A percentile compares a stretch with the other conserved stretches of the same genome.
These are phyloP conservation scores for Spicauda simplicius DNA, from an alignment of 2,888 invertebrate species.

Conservation along the genomic window DNA sequence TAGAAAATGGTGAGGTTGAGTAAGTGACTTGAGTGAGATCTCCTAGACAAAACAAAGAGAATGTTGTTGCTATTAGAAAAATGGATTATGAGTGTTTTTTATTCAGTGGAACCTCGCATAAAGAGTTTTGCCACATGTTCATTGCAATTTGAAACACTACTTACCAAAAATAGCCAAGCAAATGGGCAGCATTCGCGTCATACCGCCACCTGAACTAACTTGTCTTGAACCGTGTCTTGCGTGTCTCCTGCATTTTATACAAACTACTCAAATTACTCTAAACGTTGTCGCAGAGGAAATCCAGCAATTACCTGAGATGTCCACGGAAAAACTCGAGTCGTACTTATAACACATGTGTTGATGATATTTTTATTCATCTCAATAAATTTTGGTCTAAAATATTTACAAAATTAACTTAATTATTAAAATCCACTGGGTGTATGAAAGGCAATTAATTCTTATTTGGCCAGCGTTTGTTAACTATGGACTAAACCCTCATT, in stretches of 20 bases:
- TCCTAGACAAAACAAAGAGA: no score
- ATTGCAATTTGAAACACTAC: slow-evolving; percentile 38
- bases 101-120: neutral
- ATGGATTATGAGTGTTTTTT: no score
- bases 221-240: slow-evolving; percentile 56
- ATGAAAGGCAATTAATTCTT: no score
- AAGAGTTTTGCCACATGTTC: neutral
- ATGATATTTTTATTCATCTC: neutral
- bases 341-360: slow-evolving; percentile 1
- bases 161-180: slow-evolving; percentile 63
- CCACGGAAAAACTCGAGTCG: slow-evolving; percentile 16
- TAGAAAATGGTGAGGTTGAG: no score
- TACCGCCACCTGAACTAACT: slow-evolving; percentile 52
- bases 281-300: slow-evolving; percentile 75
- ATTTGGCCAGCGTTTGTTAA: no score
- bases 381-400: no score
- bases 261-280: slow-evolving; percentile 75
- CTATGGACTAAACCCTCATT: no score
- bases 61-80: no score
- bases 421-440: no score
- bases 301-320: slow-evolving; percentile 59
- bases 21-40: no score
- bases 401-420: no score
- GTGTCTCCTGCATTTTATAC: slow-evolving; percentile 71
- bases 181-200: slow-evolving; percentile 54